A percentile compares a stretch with the other conserved stretches of the same genome.
These are phyloP conservation scores for Cecropterus lyciades DNA, from an alignment of 1,140 invertebrate genomes.

Conservation along the genomic window DNA sequence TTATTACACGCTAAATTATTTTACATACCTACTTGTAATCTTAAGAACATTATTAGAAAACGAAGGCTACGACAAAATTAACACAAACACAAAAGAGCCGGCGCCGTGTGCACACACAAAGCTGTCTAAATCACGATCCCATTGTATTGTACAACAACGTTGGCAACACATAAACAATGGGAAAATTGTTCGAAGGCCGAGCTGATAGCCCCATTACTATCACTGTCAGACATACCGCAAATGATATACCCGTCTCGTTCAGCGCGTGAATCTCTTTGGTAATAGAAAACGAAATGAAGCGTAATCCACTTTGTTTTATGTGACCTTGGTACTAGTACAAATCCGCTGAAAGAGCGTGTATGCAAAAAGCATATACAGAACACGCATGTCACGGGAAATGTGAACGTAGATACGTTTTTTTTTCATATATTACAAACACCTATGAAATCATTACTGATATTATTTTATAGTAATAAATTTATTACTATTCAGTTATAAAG, in stretches of 20 bases:
- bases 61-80: slow-evolving; percentile 13
- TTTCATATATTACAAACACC: too few species aligned
- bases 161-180: slow-evolving; percentile 35
- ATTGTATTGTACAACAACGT: slow-evolving; percentile 4
- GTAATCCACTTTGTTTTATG: slow-evolving; percentile 9
- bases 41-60: slow-evolving; percentile 1
- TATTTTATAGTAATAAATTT: too few species aligned
- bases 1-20: too few species aligned
- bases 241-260: too few species aligned
- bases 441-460: too few species aligned
- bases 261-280: neutral
- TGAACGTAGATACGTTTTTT: too few species aligned
- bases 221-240: neutral
- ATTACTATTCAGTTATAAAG: too few species aligned
- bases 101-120: slow-evolving; percentile 2
- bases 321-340: slow-evolving; percentile 1
- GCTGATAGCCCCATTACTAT: slow-evolving; percentile 10
- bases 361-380: neutral
- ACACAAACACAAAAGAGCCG: slow-evolving; percentile 17
- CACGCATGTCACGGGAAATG: too few species aligned
- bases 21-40: neutral
- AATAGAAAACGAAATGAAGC: slow-evolving; percentile 4
- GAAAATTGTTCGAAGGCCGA: slow-evolving; percentile 42
- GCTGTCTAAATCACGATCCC: slow-evolving; percentile 34
- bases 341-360: neutral